Base-by-base conservation (phyloP, 2,888 invertebrate species). In the Melanchra persicariae region DNA sequence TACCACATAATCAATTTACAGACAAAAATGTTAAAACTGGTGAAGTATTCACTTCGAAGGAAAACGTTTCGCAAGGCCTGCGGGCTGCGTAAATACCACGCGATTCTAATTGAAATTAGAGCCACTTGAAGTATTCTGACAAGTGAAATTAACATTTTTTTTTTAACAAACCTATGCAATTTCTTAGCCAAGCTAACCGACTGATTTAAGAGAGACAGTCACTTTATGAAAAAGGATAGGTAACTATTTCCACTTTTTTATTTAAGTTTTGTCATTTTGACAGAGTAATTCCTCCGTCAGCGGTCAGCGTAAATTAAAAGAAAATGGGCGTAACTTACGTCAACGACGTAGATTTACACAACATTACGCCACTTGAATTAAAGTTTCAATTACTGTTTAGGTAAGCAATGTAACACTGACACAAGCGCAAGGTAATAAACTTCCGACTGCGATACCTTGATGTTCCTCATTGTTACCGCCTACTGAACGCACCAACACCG, bases 81-180 rank as follows among this genome's bases (percentile, higher is more conserved):
- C 26, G 62, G 45, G 34, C 55, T 59, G 54, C 26, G 69, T 80
- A 70, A 80, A 78, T 66, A 80, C 81, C 78, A 80, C 81, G 69
- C 81, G 76, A 52, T 62, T 43, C 63, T 74, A 61, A 80, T 66
- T 75, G 69, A 54, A 80, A 75, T 80, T 62, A 74, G 61, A 78
- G 58, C 34, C 62, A 69, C 61, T 62, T 40, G 54, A 17, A 66
- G 49, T 37, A 24, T 65, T 64, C 58, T 62, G 61, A 75, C 49
- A 34, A 69, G 58, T 51, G 64, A 78, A 79, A 74, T 69, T 61
- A 74, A 69, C 49, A 22, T n/a, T n/a, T n/a, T n/a, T n/a, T n/a
- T n/a, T n/a, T n/a, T n/a, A n/a, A n/a, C n/a, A n/a, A n/a, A n/a
- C n/a, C n/a, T n/a, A n/a, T n/a, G n/a, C n/a, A n/a, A n/a, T n/a